These are phyloP conservation scores for Eupithecia centaureata DNA, from an alignment of 2,888 invertebrate genomes.

Conservation along the genomic window DNA sequence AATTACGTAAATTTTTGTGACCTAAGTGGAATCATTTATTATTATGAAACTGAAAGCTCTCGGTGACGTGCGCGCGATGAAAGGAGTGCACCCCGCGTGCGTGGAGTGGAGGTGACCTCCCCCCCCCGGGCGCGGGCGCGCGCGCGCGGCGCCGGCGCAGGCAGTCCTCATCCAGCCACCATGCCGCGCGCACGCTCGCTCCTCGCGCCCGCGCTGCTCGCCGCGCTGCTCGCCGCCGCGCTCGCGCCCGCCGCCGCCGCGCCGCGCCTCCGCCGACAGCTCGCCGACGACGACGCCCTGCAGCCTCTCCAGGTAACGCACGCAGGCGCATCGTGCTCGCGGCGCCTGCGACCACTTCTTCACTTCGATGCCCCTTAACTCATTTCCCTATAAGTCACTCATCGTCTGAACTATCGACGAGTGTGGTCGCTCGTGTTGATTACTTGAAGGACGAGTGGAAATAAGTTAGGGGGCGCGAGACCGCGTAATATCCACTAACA, in stretches of 20 bases:
- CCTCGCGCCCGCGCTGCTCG: slow-evolving; percentile 52
- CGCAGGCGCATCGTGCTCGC: neutral
- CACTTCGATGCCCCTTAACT: neutral
- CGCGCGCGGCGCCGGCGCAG: slow-evolving; percentile 17
- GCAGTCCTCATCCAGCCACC: slow-evolving; percentile 50
- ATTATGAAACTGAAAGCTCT: neutral
- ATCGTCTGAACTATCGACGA: neutral
- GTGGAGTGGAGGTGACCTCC: neutral
- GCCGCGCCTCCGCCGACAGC: slow-evolving; percentile 61
- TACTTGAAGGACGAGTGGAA: neutral
- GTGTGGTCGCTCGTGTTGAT: neutral
- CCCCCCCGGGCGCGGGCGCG: slow-evolving; percentile 13
- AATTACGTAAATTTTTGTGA: neutral
- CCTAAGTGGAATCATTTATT: neutral
- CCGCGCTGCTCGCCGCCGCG: slow-evolving; percentile 49
- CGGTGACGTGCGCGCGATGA: neutral
- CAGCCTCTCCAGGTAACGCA: slow-evolving; percentile 71
- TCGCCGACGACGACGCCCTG: slow-evolving; percentile 70
- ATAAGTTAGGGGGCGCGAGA: neutral
- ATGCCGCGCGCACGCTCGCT: slow-evolving; percentile 53
- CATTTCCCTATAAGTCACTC: neutral
- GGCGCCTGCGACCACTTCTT: neutral
- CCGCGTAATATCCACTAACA: neutral
- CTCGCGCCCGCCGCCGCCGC: slow-evolving; percentile 45
- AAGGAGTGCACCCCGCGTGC: too few species aligned